phyloP scores from a whole-genome alignment of 1,140 invertebrate species.

The Trichonephila inaurata region DNA sequence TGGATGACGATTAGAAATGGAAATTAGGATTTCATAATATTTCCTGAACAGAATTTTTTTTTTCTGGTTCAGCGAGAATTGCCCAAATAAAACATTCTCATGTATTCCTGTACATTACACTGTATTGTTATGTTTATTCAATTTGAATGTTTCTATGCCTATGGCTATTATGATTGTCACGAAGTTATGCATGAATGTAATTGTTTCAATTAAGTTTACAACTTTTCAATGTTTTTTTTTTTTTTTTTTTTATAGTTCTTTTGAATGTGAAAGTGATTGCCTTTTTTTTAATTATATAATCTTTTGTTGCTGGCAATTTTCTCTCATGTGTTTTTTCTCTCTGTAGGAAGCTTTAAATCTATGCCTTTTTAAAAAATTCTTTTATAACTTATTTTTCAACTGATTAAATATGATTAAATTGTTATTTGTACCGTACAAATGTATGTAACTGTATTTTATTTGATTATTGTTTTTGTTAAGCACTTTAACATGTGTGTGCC shows the following conservation, averaged over 20 bases:
- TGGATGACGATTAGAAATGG: background rate
- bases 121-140: background rate
- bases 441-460: too few relatives aligned
- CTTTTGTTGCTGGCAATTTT: too few relatives aligned
- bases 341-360: too few relatives aligned
- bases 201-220: background rate
- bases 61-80: background rate
- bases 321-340: too few relatives aligned
- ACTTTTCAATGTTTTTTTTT: background rate
- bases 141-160: background rate
- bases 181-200: background rate
- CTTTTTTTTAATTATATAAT: background rate
- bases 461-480: too few relatives aligned
- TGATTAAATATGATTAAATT: too few relatives aligned
- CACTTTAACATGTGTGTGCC: too few relatives aligned
- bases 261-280: background rate
- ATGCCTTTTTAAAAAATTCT: too few relatives aligned
- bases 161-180: background rate
- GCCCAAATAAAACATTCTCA: background rate
- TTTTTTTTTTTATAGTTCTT: background rate
- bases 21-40: background rate
- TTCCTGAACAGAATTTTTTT: background rate
- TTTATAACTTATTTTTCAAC: too few relatives aligned
- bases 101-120: background rate
- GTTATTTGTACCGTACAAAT: too few relatives aligned